These are phyloP conservation scores for Seriola quinqueradiata DNA, from an alignment of 2,113 vertebrate genomes.

Conservation along the genomic window DNA sequence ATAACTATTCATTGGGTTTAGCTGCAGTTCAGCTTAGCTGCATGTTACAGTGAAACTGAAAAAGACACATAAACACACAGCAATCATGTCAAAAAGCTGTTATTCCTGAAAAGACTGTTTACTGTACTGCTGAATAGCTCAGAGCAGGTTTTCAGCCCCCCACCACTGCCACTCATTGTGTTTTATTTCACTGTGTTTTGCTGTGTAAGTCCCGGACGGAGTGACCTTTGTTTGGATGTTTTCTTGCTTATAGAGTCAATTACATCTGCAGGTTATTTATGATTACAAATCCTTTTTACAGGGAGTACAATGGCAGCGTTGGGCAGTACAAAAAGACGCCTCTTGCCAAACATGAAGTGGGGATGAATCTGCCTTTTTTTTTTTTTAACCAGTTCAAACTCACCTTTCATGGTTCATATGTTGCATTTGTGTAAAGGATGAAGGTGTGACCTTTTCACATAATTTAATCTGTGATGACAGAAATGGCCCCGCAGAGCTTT, in stretches of 20 bases:
- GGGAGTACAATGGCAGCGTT: background rate
- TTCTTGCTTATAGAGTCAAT: conserved; percentile 29
- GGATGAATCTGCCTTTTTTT: conserved; percentile 34
- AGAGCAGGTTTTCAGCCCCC: conserved; percentile 8
- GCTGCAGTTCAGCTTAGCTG: background rate
- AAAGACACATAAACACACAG: background rate
- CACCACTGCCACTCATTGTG: conserved; percentile 44
- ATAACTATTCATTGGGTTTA: background rate
- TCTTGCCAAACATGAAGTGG: conserved; percentile 17
- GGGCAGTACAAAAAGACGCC: background rate
- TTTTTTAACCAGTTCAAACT: conserved; percentile 12
- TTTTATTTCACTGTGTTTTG: conserved; percentile 38
- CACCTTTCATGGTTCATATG: conserved; percentile 40
- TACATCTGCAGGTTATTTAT: conserved; percentile 51
- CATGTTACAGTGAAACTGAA: background rate
- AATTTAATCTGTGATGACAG: conserved; percentile 29
- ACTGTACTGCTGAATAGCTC: conserved; percentile 17
- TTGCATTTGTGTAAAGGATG: conserved; percentile 43
- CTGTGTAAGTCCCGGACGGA: conserved; percentile 43
- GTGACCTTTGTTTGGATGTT: conserved; percentile 63
- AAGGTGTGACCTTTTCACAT: conserved; percentile 52
- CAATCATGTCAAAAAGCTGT: conserved; percentile 2
- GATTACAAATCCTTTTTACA: conserved; percentile 14
- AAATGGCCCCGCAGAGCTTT: background rate
- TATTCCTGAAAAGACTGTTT: conserved; percentile 11